A percentile compares a stretch with the other conserved stretches of the same genome.
Evolutionary conservation across 2,113 vertebrate genomes (phyloP).

Genomic region (Morphnarchus princeps): DNA sequence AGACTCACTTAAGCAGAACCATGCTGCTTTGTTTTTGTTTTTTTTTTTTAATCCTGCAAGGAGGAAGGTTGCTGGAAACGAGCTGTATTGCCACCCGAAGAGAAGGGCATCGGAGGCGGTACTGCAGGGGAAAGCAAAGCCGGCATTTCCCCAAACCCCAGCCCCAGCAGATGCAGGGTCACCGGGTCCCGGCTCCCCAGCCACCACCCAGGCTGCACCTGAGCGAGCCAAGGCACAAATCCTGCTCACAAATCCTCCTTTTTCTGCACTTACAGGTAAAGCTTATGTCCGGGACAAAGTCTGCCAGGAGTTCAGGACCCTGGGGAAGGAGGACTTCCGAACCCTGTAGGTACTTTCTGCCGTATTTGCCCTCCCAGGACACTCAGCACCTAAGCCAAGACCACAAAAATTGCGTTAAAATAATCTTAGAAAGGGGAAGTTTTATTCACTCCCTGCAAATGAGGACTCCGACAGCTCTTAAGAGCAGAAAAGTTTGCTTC

Average conservation of each 20-base stretch:
- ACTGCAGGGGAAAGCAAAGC: not conserved
- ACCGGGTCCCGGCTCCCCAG: fast-evolving
- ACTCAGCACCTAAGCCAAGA: not conserved
- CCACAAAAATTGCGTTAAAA: not conserved
- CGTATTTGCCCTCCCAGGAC: fast-evolving
- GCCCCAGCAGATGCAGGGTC: not conserved
- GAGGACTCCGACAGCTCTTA: not conserved
- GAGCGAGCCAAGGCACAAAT: not conserved
- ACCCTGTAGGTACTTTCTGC: constrained; percentile 67
- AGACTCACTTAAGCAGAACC: not conserved
- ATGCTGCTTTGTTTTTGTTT: not conserved
- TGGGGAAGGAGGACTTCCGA: constrained; percentile 74
- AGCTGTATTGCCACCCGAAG: not conserved
- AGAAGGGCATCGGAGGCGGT: not conserved
- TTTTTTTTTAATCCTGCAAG: not conserved
- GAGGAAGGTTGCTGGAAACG: not conserved
- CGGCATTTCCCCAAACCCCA: not conserved
- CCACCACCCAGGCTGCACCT: not conserved
- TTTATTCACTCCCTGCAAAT: not conserved
- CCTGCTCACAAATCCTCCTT: not conserved
- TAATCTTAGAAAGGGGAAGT: not conserved
- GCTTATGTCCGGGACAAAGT: constrained; percentile 74
- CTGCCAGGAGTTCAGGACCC: constrained; percentile 62
- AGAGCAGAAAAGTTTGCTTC: not conserved
- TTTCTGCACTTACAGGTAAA: constrained; percentile 57